Conservation (phyloP, 30 jellyfish, hydroid and myxozoan species). For the Aurelia aurita complex sp. Pacific region DNA sequence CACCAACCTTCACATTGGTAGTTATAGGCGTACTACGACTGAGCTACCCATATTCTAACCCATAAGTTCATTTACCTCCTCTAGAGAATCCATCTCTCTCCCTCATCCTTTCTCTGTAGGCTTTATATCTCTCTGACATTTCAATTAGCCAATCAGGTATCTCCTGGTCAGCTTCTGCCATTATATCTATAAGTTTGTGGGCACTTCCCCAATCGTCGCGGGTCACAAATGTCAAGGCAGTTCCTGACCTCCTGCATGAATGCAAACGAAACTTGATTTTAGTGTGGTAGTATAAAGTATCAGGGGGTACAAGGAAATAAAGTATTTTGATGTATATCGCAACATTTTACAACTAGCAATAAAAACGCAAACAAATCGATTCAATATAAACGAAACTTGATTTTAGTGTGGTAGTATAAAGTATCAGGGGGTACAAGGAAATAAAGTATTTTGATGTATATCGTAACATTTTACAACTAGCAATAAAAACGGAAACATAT, state of each 20-base stretch:
- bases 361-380: too few relatives aligned
- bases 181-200: constrained; percentile 77
- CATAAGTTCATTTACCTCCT: background rate
- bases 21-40: background rate
- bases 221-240: constrained; percentile 92
- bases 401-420: too few relatives aligned
- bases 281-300: too few relatives aligned
- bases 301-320: too few relatives aligned
- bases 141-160: constrained; percentile 90
- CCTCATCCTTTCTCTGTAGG: constrained; percentile 65
- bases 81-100: constrained; percentile 15
- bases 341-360: background rate
- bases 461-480: background rate
- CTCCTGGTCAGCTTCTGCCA: constrained; percentile 96
- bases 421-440: too few relatives aligned
- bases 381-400: background rate
- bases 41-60: background rate
- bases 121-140: constrained; percentile 87
- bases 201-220: constrained; percentile 98
- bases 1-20: background rate
- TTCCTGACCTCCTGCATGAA: constrained; percentile 82
- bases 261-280: background rate
- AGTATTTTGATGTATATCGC: background rate
- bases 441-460: background rate
- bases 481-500: too few relatives aligned